Evolutionary conservation across 2,113 vertebrate genomes (phyloP).

Genomic region (Aythya baeri): DNA sequence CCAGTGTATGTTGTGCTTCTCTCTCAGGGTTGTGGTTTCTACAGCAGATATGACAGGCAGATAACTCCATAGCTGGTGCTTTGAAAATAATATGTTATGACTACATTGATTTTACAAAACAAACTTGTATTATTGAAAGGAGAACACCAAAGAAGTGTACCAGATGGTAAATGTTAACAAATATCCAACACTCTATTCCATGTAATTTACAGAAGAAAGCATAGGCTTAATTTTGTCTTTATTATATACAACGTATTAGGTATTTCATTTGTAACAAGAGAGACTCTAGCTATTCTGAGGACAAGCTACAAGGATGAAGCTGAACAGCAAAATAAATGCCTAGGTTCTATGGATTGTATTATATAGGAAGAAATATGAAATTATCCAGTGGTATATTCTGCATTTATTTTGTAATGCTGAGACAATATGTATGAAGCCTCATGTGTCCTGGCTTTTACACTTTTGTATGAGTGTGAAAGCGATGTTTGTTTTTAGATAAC

Average conservation of each 20-base stretch:
- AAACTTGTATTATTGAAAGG: background rate
- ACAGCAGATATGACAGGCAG: background rate
- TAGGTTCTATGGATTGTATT: background rate
- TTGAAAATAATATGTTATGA: background rate
- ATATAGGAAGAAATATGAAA: background rate
- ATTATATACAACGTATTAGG: background rate
- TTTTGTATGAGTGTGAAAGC: background rate
- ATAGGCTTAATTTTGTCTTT: background rate
- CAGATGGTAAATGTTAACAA: background rate
- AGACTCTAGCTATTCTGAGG: background rate
- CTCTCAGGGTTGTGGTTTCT: background rate
- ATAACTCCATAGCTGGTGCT: background rate
- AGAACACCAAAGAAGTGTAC: background rate
- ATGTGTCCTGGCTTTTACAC: background rate
- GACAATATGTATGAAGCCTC: background rate
- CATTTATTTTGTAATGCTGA: background rate
- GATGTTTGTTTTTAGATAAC: background rate
- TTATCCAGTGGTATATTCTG: background rate
- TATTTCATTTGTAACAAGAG: background rate
- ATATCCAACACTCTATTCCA: background rate
- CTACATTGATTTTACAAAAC: background rate
- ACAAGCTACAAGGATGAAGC: background rate
- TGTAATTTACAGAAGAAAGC: background rate
- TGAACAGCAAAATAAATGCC: background rate
- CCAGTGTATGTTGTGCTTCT: background rate